Base-by-base conservation (phyloP, 92 coral and sea anemone genomes). In the Parazoanthus atlanticus region DNA sequence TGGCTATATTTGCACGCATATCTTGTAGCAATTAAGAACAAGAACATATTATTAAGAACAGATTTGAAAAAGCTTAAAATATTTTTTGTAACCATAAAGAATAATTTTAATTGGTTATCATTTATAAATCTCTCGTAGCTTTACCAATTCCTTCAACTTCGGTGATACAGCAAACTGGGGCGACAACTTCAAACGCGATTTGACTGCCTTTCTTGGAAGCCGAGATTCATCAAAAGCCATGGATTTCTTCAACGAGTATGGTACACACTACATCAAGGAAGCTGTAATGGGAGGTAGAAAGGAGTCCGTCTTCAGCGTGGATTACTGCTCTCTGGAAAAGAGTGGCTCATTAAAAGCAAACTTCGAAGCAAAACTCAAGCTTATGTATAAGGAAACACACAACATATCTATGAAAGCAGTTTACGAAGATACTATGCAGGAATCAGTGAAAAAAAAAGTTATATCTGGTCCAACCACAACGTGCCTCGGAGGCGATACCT, bases 191-290 rank as follows among this genome's bases (percentile, higher is more conserved):
- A 30, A 31, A 15, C 76, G 78, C 21, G 79, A 84, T 29, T 84
- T 84, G 8, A 8, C n/a, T 38, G 75, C 34, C 7, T 17, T 69
- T 19, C 10, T 70, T 40, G 16, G 6, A 10, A 64, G 6, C 9
- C 88, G 88, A 69, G 61, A 66, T 16, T 69, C 76, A 16, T 12
- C 76, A 29, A 40, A n/a, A 30, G 88, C 88, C 76, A 21, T 84
- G 61, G 78, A 84, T 67, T 84, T 84, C 61, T 84, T 84, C 64
- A 84, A 72, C 10, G 88, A 84, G 64, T 84, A 67, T n/a, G 88
- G 88, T 52, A 84, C 88, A 5, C 88, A 69, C 33, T 84, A 66
- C 74, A 34, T 84, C 46, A 31, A 30, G 52, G 78, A 69, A 30
- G 88, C 88, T 2, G 88, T 67, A 8, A 84, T 84, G 88, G 88